A percentile compares a stretch with the other conserved stretches of the same genome.
These are phyloP conservation scores for Nezara viridula DNA, from an alignment of 2,888 invertebrate genomes.

Conservation along the genomic window DNA sequence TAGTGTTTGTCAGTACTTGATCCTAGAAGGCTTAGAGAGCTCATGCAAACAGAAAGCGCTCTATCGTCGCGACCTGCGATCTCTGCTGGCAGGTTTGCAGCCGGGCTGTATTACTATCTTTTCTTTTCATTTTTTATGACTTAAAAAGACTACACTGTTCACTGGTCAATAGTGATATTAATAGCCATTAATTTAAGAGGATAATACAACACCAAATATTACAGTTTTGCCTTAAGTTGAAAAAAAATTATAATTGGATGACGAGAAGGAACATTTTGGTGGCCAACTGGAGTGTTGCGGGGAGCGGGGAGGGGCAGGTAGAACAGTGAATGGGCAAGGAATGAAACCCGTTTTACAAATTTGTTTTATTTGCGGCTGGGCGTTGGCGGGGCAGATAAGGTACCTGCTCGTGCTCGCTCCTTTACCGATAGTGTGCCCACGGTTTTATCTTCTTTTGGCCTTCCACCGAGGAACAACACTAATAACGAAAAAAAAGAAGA, in stretches of 20 bases:
- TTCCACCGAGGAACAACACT: neutral
- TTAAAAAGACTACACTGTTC: too few species aligned
- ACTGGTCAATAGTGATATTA: too few species aligned
- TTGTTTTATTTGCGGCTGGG: slow-evolving; percentile 43
- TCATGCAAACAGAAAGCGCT: too few species aligned
- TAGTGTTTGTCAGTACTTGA: too few species aligned
- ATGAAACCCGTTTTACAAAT: slow-evolving; percentile 48
- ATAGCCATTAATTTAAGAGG: neutral
- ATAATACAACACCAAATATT: neutral
- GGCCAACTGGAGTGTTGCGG: neutral
- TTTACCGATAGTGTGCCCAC: neutral
- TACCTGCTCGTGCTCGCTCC: slow-evolving; percentile 15
- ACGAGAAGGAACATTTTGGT: neutral
- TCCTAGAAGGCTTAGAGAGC: too few species aligned
- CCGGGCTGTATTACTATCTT: too few species aligned
- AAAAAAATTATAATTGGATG: neutral
- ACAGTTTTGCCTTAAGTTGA: too few species aligned
- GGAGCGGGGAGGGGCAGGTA: neutral
- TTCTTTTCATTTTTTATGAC: too few species aligned
- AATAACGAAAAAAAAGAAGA: neutral
- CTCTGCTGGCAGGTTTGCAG: too few species aligned
- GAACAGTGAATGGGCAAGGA: slow-evolving; percentile 39
- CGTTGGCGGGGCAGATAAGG: slow-evolving; percentile 44
- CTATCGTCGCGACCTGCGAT: too few species aligned
- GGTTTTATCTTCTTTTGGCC: neutral